phyloP scores from a whole-genome alignment of 1,140 invertebrate species.

The Aphidius gifuensis region DNA sequence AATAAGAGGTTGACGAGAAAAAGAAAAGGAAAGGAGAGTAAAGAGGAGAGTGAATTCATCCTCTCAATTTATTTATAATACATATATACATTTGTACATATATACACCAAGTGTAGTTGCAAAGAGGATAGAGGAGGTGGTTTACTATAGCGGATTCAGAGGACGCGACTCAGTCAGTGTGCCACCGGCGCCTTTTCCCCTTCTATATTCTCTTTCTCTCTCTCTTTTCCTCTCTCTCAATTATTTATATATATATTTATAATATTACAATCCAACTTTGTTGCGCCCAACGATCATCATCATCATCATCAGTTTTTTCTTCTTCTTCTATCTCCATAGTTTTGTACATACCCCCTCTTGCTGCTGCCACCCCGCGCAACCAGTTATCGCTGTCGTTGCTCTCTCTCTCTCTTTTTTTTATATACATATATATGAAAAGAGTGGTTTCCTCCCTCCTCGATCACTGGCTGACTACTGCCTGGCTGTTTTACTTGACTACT shows the following conservation, averaged over 20 bases:
- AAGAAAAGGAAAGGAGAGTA: too few relatives aligned
- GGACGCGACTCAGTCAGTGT: conserved; percentile 27
- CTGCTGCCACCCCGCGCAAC: too few relatives aligned
- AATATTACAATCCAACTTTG: background rate
- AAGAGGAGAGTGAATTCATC: too few relatives aligned
- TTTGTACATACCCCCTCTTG: too few relatives aligned
- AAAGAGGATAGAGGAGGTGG: too few relatives aligned
- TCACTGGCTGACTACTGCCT: background rate
- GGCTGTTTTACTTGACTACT: conserved; percentile 18
- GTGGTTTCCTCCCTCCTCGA: conserved; percentile 9
- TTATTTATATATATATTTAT: too few relatives aligned
- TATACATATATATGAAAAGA: background rate
- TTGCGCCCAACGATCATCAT: background rate
- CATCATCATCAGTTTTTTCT: too few relatives aligned
- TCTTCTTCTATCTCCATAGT: too few relatives aligned
- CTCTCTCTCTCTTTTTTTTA: background rate
- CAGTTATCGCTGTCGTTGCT: too few relatives aligned
- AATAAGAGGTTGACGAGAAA: background rate
- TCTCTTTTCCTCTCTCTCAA: conserved; percentile 7
- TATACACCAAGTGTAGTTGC: background rate
- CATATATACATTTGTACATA: too few relatives aligned
- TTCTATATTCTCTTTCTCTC: background rate
- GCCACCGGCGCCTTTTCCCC: conserved; percentile 26
- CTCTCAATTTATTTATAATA: too few relatives aligned
- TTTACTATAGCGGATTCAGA: conserved; percentile 2